Percentiles rank a stretch among this genome's conserved stretches.
phyloP scores from a whole-genome alignment of 2,113 vertebrate genomes.

The Otolemur garnettii region DNA sequence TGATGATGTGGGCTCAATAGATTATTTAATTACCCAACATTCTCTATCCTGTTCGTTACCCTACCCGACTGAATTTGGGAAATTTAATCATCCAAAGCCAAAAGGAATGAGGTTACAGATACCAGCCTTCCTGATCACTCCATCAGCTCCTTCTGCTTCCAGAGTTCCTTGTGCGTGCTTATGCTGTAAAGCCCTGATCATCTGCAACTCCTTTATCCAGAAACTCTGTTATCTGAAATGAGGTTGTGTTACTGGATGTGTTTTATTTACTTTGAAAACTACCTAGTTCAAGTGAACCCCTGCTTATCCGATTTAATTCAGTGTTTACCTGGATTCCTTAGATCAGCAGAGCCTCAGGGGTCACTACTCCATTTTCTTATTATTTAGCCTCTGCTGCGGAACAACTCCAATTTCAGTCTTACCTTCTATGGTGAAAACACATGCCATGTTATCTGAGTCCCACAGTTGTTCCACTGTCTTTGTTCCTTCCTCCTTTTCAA shows the following conservation, averaged over 20 bases:
- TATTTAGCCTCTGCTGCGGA: constrained; percentile 34
- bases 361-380: constrained; percentile 34
- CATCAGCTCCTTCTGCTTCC: neutral
- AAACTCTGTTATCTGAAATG: constrained; percentile 59
- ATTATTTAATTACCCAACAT: constrained; percentile 31
- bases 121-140: constrained; percentile 20
- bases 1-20: neutral
- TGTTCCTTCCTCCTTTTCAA: constrained; percentile 43
- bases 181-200: neutral
- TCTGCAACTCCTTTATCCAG: constrained; percentile 59
- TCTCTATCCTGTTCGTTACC: neutral
- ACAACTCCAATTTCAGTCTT: constrained; percentile 37
- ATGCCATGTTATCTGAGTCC: constrained; percentile 43
- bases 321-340: constrained; percentile 50
- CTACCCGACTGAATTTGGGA: neutral
- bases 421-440: constrained; percentile 1
- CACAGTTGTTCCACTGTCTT: constrained; percentile 4
- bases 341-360: constrained; percentile 19
- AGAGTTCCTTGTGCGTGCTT: neutral
- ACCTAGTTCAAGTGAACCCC: constrained; percentile 21
- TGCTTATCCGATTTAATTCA: constrained; percentile 33
- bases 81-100: constrained; percentile 3
- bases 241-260: constrained; percentile 7
- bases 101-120: neutral
- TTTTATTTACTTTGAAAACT: constrained; percentile 64